phyloP scores from a whole-genome alignment of 2,888 invertebrate species.

The Pseudolycoriella hygida region DNA sequence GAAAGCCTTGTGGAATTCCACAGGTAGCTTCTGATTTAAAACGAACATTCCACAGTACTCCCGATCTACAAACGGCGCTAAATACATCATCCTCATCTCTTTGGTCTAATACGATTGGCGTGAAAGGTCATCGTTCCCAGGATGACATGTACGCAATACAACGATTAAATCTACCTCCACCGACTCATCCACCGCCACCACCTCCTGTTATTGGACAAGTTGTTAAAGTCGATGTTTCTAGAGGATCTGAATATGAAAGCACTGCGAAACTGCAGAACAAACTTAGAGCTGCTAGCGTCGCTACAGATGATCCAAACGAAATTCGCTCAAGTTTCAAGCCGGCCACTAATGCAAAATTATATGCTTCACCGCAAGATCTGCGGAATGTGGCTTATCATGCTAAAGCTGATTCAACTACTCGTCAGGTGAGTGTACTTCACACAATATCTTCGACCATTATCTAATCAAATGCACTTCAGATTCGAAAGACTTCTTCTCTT shows the following conservation, averaged over 20 bases:
- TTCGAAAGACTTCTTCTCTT: slow-evolving; percentile 10
- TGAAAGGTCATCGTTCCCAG: slow-evolving; percentile 47
- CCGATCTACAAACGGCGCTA: slow-evolving; percentile 39
- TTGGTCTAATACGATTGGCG: slow-evolving; percentile 18
- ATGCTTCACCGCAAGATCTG: slow-evolving; percentile 75
- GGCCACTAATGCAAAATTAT: slow-evolving; percentile 65
- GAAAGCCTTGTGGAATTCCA: slow-evolving; percentile 28
- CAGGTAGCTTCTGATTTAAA: slow-evolving; percentile 34
- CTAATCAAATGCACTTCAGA: slow-evolving; percentile 6
- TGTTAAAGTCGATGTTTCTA: slow-evolving; percentile 45
- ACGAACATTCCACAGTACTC: slow-evolving; percentile 78
- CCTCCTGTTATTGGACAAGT: slow-evolving; percentile 55
- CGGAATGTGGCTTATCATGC: slow-evolving; percentile 50
- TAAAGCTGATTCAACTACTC: slow-evolving; percentile 27
- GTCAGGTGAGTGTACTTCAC: slow-evolving; percentile 16
- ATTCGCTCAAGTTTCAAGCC: slow-evolving; percentile 83
- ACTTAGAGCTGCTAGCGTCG: slow-evolving; percentile 23
- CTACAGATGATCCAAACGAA: slow-evolving; percentile 16
- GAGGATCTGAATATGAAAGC: slow-evolving; percentile 30
- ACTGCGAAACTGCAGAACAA: slow-evolving; percentile 25
- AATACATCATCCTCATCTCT: slow-evolving; percentile 19
- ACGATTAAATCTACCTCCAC: slow-evolving; percentile 47
- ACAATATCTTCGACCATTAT: too few species aligned
- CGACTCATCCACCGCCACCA: slow-evolving; percentile 68
- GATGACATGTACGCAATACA: slow-evolving; percentile 42